phyloP scores from a whole-genome alignment of 2,797 vertebrate species.

The Lagodon rhomboides region DNA sequence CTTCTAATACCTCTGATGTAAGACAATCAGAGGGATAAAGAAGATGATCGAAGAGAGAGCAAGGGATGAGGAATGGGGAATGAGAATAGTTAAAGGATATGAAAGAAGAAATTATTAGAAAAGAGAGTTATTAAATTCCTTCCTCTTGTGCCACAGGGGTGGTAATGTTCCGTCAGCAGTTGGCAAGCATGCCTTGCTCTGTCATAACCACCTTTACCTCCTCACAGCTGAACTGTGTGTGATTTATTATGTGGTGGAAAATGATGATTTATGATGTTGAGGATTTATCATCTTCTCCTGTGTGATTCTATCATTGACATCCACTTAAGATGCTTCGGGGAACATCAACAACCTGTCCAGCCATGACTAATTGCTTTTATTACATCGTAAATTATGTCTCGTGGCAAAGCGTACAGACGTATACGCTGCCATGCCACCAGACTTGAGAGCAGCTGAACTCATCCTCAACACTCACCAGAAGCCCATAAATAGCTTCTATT shows the following conservation, averaged over 20 bases:
- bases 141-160: slow-evolving; percentile 21
- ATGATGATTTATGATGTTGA: background rate
- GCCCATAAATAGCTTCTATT: too few relatives aligned
- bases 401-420: too few relatives aligned
- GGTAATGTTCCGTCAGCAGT: slow-evolving; percentile 7
- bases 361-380: slow-evolving; percentile 17
- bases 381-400: background rate
- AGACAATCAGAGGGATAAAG: slow-evolving; percentile 39
- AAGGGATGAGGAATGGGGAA: background rate
- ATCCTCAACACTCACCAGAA: too few relatives aligned
- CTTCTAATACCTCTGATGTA: slow-evolving; percentile 49
- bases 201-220: background rate
- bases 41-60: background rate
- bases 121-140: slow-evolving; percentile 38
- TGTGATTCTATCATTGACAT: slow-evolving; percentile 14
- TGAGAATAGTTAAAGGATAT: slow-evolving; percentile 27
- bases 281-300: slow-evolving; percentile 21
- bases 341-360: slow-evolving; percentile 18
- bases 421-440: too few relatives aligned
- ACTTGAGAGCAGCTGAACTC: too few relatives aligned
- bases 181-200: background rate
- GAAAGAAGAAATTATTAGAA: background rate
- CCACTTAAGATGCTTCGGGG: slow-evolving; percentile 4
- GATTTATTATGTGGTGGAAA: slow-evolving; percentile 10
- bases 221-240: background rate